phyloP scores from a whole-genome alignment of 53 echinoderm and acorn worm species.

The Mesocentrotus franciscanus region DNA sequence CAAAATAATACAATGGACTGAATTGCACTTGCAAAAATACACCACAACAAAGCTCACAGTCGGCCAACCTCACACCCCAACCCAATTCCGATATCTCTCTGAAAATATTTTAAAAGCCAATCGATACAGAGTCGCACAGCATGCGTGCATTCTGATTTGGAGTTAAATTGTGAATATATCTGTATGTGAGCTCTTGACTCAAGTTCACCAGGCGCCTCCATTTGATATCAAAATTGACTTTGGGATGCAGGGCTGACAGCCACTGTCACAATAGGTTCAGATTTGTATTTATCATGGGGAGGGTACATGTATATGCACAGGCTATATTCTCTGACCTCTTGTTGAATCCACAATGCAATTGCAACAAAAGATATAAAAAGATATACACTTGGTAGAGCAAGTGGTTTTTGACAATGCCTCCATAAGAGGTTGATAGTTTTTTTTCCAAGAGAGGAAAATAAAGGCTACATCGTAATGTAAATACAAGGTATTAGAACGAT shows the following conservation, averaged over 20 bases:
- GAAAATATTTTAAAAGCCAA: slow-evolving; percentile 4
- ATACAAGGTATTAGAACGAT: too few relatives aligned
- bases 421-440: background rate
- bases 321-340: slow-evolving; percentile 15
- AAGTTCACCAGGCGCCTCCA: slow-evolving; percentile 50
- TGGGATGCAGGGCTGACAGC: slow-evolving; percentile 43
- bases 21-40: background rate
- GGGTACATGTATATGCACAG: slow-evolving; percentile 11
- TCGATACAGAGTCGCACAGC: slow-evolving; percentile 41
- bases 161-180: slow-evolving; percentile 27
- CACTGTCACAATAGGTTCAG: slow-evolving; percentile 18
- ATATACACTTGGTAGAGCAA: background rate
- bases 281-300: background rate
- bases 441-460: background rate
- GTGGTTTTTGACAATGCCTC: background rate
- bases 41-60: slow-evolving; percentile 20
- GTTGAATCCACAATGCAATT: background rate
- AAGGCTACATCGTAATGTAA: too few relatives aligned
- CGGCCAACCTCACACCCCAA: slow-evolving; percentile 20
- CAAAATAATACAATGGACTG: background rate
- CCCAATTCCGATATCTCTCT: background rate
- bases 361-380: background rate
- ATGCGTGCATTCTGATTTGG: slow-evolving; percentile 17
- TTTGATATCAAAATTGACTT: slow-evolving; percentile 58
- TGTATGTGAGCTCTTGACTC: slow-evolving; percentile 1